A percentile compares a stretch with the other conserved stretches of the same genome.
phyloP scores from a whole-genome alignment of 2,888 invertebrate species.

The Papilio gigon region DNA sequence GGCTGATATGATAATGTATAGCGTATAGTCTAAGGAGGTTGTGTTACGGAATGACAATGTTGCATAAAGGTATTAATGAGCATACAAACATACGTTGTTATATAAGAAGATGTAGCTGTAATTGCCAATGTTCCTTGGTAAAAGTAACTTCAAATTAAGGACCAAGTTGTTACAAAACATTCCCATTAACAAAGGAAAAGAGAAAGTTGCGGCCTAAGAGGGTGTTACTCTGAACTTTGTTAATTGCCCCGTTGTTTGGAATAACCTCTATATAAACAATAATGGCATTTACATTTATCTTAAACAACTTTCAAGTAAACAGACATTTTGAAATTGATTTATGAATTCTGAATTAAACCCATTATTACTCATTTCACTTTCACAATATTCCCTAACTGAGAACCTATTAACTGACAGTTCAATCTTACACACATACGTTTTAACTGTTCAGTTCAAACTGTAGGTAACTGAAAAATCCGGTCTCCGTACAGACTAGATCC shows the following conservation, averaged over 20 bases:
- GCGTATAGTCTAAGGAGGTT: too few relatives aligned
- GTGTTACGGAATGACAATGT: too few relatives aligned
- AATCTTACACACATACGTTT: too few relatives aligned
- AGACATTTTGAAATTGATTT: conserved; percentile 7
- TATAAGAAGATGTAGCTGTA: not conserved
- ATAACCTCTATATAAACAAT: conserved; percentile 10
- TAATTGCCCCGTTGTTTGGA: conserved; percentile 13
- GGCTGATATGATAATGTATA: too few relatives aligned
- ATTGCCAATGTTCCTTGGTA: not conserved
- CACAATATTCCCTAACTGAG: too few relatives aligned
- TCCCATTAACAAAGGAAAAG: conserved; percentile 16
- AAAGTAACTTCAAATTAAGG: conserved; percentile 10
- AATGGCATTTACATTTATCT: conserved; percentile 14
- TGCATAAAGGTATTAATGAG: too few relatives aligned
- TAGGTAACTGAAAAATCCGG: too few relatives aligned
- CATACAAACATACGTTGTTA: too few relatives aligned
- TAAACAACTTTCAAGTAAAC: not conserved
- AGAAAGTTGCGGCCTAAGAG: conserved; percentile 18
- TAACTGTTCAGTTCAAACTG: too few relatives aligned
- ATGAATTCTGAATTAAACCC: not conserved
- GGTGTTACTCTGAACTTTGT: not conserved
- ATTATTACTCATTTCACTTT: not conserved
- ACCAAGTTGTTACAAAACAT: conserved; percentile 20
- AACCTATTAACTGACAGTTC: too few relatives aligned
- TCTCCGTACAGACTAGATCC: too few relatives aligned